Base-by-base conservation (phyloP, 2,113 vertebrate genomes). In the Sprattus sprattus region DNA sequence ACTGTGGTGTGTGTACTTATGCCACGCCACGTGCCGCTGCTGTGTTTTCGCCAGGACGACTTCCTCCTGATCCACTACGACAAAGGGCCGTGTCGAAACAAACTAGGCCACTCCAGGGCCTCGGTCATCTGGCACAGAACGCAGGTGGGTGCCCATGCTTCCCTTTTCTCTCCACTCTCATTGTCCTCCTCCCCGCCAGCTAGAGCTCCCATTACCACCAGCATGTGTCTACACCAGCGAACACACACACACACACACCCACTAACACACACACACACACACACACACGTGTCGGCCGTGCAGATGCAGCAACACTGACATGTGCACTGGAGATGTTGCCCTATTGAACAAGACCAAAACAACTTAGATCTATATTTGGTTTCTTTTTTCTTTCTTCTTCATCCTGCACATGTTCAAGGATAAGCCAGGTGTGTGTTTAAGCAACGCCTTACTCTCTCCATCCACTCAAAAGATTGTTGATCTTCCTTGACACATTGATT, bases 101-200 rank as follows among this genome's bases (percentile, higher is more conserved):
- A 99, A 93, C 93, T 99, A 90, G 98, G 98, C 87, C 98, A 99
- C 91, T 99, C 98, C 93, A 96, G 98, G 90, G 98, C 98, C 0
- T 99, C 98, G 0, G 98, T 99, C 88, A 99, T 99, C 94, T 99
- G 98, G 98, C 98, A 99, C 94, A 97, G 98, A 95, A 99, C 98
- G 57, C 98, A 99, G 96, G 98, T 99, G 90, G 92, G 94, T 86
- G 39, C 46, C 52, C 83, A 45, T 28, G 44, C 86, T 47, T 44
- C 54, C 8, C 32, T 3, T 18, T 8, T 8, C 50, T 49, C 32
- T 32, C 32, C 45, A 0, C 81, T 71, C 67, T n/a, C 25, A 71
- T 78, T 78, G 25, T 78, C 71, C 71, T 78, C 71, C 11, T 78
- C 64, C 64, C 71, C 2, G 71, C 28, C 32, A 78, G 25, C 32